Evolutionary conservation across 1,140 invertebrate species (phyloP).

Genomic region (Vanessa atalanta): DNA sequence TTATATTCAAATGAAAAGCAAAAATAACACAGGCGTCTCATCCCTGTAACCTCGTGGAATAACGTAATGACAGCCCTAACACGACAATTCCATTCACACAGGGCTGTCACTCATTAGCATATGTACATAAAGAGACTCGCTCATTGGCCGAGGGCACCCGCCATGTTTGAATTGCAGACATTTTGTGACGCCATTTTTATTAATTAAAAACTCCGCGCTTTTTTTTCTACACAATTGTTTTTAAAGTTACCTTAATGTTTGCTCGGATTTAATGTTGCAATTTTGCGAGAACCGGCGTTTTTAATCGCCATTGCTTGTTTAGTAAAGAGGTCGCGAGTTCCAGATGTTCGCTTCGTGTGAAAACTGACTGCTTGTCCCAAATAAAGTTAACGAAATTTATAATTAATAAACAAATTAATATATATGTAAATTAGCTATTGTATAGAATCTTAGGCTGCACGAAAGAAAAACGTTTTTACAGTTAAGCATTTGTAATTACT

Average conservation of each 20-base stretch:
- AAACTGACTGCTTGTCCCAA: slow-evolving; percentile 22
- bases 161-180: slow-evolving; percentile 69
- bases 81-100: slow-evolving; percentile 76
- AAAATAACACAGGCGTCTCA: slow-evolving; percentile 62
- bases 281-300: slow-evolving; percentile 34
- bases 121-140: slow-evolving; percentile 66
- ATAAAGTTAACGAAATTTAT: slow-evolving; percentile 30
- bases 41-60: slow-evolving; percentile 53
- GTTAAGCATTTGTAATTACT: too few species aligned
- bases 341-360: not conserved
- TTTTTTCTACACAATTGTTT: slow-evolving; percentile 60
- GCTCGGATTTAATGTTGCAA: slow-evolving; percentile 47
- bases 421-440: not conserved
- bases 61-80: slow-evolving; percentile 73
- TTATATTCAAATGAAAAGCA: slow-evolving; percentile 57
- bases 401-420: not conserved
- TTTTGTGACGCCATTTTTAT: slow-evolving; percentile 71
- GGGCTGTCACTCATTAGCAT: slow-evolving; percentile 76
- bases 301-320: slow-evolving; percentile 33
- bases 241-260: slow-evolving; percentile 63
- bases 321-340: slow-evolving; percentile 16
- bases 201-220: slow-evolving; percentile 67
- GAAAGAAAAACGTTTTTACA: too few species aligned
- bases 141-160: slow-evolving; percentile 56
- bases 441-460: too few species aligned